These are phyloP conservation scores for Cromileptes altivelis DNA, from an alignment of 2,113 vertebrate species.

Conservation along the genomic window DNA sequence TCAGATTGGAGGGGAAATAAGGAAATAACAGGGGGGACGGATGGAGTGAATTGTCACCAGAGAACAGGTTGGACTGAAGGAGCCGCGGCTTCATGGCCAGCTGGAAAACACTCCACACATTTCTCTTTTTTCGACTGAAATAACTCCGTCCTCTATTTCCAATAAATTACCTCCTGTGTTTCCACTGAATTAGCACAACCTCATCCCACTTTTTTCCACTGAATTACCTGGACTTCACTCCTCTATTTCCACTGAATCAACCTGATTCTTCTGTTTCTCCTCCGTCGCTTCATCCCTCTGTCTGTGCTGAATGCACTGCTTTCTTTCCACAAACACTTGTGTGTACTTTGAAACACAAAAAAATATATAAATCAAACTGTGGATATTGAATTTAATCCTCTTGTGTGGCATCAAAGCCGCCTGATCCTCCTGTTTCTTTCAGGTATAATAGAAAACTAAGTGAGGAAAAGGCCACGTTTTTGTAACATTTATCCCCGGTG, in stretches of 20 bases:
- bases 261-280: not conserved
- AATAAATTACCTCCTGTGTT: not conserved
- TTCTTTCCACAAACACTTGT: not conserved
- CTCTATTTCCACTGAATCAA: conserved; percentile 7
- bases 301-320: not conserved
- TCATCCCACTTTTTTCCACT: not conserved
- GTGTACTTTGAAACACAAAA: not conserved
- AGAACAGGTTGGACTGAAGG: not conserved
- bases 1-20: conserved; percentile 33
- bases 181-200: conserved; percentile 10
- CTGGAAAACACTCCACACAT: not conserved
- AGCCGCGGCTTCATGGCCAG: not conserved
- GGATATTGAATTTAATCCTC: not conserved
- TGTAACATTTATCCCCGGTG: not conserved
- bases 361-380: not conserved
- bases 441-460: not conserved
- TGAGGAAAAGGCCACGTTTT: not conserved
- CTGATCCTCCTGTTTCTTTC: not conserved
- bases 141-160: not conserved
- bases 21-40: conserved; percentile 13
- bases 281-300: not conserved
- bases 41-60: conserved; percentile 4
- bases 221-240: conserved; percentile 13
- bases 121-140: not conserved
- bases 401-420: not conserved